phyloP scores from a whole-genome alignment of 1,140 invertebrate genomes.

The Atta colombica region DNA sequence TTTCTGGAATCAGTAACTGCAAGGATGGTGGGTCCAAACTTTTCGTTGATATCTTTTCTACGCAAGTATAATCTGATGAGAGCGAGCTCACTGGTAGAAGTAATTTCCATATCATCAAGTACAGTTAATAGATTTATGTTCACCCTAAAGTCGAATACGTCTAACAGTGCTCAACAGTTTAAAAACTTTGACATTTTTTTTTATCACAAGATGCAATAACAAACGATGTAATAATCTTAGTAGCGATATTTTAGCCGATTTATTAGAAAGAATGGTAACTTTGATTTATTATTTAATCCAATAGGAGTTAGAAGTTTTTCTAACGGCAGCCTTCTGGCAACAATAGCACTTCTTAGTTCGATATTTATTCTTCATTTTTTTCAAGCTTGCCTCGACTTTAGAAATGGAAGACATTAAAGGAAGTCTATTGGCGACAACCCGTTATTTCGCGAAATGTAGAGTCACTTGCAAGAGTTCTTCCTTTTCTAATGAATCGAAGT shows the following conservation, averaged over 20 bases:
- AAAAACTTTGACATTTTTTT: not conserved
- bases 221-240: not conserved
- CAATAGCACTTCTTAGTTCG: constrained; percentile 1
- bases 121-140: constrained; percentile 25
- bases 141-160: not conserved
- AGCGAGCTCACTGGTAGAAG: constrained; percentile 20
- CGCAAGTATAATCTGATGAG: constrained; percentile 32
- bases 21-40: not conserved
- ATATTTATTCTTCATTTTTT: constrained; percentile 3
- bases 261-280: not conserved
- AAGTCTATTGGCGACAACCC: not conserved
- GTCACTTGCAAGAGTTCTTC: constrained; percentile 39
- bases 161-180: not conserved
- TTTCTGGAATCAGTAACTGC: not conserved
- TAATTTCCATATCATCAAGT: constrained; percentile 21
- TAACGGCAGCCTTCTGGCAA: constrained; percentile 1
- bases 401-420: constrained; percentile 13
- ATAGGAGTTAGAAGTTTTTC: not conserved
- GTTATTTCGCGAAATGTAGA: not conserved
- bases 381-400: constrained; percentile 7
- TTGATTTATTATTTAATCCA: constrained; percentile 3
- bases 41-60: not conserved
- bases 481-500: not conserved
- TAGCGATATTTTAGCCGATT: not conserved
- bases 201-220: constrained; percentile 4